phyloP scores from a whole-genome alignment of 2,888 invertebrate genomes.

The Lithosia quadra region DNA sequence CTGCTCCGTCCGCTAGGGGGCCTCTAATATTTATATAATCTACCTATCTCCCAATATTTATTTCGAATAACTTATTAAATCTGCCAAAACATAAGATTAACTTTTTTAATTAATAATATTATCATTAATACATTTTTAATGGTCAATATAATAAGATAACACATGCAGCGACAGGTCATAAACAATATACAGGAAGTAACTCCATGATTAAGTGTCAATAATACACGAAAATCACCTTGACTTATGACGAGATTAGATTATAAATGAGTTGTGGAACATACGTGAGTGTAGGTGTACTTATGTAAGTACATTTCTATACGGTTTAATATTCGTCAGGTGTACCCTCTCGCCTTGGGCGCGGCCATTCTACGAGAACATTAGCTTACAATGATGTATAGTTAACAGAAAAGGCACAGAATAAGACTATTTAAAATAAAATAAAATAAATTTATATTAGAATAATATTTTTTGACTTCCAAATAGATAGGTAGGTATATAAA shows the following conservation, averaged over 20 bases:
- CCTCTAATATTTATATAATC: too few species aligned
- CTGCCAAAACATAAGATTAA: not conserved
- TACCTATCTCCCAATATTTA: not conserved
- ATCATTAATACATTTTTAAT: conserved; percentile 1
- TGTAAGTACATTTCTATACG: conserved; percentile 39
- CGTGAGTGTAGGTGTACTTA: conserved; percentile 19
- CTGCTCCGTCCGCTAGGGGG: too few species aligned
- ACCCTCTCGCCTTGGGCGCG: conserved; percentile 68
- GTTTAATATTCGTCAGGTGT: conserved; percentile 58
- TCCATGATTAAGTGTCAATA: conserved; percentile 27
- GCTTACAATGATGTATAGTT: conserved; percentile 54
- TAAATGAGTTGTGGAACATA: conserved; percentile 11
- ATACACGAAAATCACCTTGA: conserved; percentile 42
- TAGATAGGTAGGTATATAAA: too few species aligned
- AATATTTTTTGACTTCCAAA: not conserved
- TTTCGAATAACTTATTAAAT: not conserved
- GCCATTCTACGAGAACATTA: conserved; percentile 65
- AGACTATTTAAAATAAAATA: not conserved
- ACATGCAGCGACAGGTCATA: conserved; percentile 23
- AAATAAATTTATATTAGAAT: not conserved
- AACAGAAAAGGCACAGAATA: conserved; percentile 48
- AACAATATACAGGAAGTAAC: conserved; percentile 44
- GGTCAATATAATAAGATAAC: not conserved
- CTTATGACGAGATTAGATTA: conserved; percentile 35
- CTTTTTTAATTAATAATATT: not conserved